Conservation (phyloP, 2,888 invertebrate species). For the Octonoba sinensis region DNA sequence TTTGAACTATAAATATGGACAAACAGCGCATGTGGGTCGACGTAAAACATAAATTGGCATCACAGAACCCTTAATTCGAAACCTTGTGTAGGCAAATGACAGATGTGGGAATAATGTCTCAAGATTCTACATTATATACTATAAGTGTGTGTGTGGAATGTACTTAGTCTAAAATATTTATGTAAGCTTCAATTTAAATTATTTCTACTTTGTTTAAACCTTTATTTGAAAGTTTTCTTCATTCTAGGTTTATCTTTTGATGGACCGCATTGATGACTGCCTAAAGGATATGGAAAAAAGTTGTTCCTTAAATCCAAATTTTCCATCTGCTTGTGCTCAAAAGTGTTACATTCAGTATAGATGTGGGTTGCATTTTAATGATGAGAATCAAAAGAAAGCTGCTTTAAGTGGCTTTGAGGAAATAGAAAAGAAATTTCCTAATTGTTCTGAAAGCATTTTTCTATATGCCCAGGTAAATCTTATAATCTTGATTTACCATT, state of each 20-base stretch:
- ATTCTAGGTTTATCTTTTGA: conserved; percentile 83
- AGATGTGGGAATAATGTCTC: too few species aligned
- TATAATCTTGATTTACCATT: not conserved
- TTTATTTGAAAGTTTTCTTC: too few species aligned
- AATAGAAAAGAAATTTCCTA: conserved; percentile 83
- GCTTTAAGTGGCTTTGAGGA: conserved; percentile 82
- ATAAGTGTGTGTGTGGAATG: too few species aligned
- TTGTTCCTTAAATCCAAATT: conserved; percentile 84
- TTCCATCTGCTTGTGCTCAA: conserved; percentile 88
- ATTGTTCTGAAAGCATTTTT: conserved; percentile 87
- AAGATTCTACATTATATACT: too few species aligned
- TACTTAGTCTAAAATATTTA: too few species aligned
- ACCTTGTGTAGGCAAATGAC: too few species aligned
- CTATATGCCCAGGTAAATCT: conserved; percentile 84
- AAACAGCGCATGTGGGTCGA: too few species aligned
- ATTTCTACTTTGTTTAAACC: too few species aligned
- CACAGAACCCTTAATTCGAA: too few species aligned
- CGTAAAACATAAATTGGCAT: too few species aligned
- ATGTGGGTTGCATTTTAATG: conserved; percentile 61
- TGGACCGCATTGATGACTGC: conserved; percentile 86
- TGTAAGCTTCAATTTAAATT: too few species aligned
- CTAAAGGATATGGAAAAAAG: conserved; percentile 86
- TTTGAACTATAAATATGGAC: too few species aligned
- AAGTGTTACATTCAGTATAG: conserved; percentile 81
- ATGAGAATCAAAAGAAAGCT: conserved; percentile 71